Conservation (phyloP, 1,140 invertebrate species). For the Chionoecetes opilio region DNA sequence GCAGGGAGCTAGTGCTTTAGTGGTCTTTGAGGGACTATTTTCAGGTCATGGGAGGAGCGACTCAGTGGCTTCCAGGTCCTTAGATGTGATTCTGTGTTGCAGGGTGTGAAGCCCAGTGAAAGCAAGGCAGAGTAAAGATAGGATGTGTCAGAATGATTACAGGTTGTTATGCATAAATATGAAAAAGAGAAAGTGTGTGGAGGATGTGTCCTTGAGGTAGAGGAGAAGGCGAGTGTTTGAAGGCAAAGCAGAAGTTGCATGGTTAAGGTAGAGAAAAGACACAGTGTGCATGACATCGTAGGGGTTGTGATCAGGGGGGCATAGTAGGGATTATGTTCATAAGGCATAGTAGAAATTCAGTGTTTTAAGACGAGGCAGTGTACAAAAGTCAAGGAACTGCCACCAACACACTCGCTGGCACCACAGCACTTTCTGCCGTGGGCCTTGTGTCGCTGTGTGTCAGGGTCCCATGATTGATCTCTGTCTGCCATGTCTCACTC, state of each 20-base stretch:
- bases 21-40: neutral
- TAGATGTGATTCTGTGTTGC: neutral
- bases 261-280: neutral
- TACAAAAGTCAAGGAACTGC: no score
- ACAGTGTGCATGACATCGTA: no score
- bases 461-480: neutral
- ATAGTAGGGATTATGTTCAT: no score
- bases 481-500: neutral
- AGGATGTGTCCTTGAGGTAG: neutral
- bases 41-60: neutral
- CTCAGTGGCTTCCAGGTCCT: neutral
- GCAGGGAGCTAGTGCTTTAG: neutral
- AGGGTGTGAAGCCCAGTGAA: neutral
- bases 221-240: neutral
- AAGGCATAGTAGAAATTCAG: no score
- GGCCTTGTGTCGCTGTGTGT: neutral
- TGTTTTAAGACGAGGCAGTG: no score
- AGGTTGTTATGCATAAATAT: no score
- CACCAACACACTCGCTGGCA: neutral
- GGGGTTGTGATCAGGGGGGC: no score
- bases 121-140: no score
- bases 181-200: neutral
- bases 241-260: no score
- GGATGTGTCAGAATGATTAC: no score
- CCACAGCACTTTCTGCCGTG: neutral